Evolutionary conservation across 2,888 invertebrate species (phyloP).

Genomic region (Mystacides longicornis): DNA sequence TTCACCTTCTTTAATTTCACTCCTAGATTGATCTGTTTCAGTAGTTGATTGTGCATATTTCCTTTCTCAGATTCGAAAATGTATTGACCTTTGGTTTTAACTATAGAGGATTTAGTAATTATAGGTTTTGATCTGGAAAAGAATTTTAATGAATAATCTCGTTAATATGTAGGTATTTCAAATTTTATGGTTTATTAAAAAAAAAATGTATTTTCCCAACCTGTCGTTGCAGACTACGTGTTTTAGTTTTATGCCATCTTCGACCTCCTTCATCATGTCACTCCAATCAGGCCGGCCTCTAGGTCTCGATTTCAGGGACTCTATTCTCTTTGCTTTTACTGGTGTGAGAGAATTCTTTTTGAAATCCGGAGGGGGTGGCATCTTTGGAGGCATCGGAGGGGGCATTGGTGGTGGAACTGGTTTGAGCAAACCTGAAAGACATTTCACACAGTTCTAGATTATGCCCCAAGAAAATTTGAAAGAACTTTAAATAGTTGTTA

Average conservation of each 20-base stretch:
- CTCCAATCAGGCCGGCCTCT: conserved; percentile 82
- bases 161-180: no score
- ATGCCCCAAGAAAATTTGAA: background rate
- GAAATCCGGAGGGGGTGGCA: conserved; percentile 53
- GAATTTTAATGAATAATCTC: background rate
- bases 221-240: conserved; percentile 83
- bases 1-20: conserved; percentile 66
- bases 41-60: conserved; percentile 70
- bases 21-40: conserved; percentile 76
- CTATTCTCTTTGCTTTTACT: conserved; percentile 58
- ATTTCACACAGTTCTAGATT: background rate
- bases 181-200: no score
- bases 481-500: conserved; percentile 26
- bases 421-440: conserved; percentile 38
- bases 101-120: conserved; percentile 50
- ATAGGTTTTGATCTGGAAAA: conserved; percentile 51
- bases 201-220: conserved; percentile 33
- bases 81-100: conserved; percentile 70
- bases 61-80: conserved; percentile 81
- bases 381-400: conserved; percentile 63
- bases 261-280: conserved; percentile 88
- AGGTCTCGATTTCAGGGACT: conserved; percentile 67
- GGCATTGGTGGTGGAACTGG: conserved; percentile 58
- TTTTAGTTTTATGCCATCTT: conserved; percentile 66
- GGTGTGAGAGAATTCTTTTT: conserved; percentile 53